Evolutionary conservation across 2,888 invertebrate genomes (phyloP).

Genomic region (Acanthosepion lycidas): DNA sequence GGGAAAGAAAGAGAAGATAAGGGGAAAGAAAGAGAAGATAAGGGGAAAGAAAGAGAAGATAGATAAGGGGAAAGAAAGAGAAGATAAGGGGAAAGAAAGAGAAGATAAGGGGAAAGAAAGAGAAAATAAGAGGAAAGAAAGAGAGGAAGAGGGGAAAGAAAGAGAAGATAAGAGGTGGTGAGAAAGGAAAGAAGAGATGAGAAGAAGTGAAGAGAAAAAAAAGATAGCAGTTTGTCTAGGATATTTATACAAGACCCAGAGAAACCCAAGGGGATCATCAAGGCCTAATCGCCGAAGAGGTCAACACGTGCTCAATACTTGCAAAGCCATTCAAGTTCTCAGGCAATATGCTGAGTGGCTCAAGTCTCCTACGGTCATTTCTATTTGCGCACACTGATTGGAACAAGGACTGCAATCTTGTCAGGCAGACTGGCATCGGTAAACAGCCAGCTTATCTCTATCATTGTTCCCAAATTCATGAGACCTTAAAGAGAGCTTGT

Average conservation of each 20-base stretch:
- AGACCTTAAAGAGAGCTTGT: background rate
- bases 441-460: background rate
- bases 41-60: accelerated
- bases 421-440: background rate
- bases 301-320: background rate
- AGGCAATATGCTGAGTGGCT: background rate
- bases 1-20: background rate
- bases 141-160: too few relatives aligned
- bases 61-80: background rate
- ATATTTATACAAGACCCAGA: too few relatives aligned
- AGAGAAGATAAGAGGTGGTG: background rate
- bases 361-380: background rate
- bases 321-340: background rate
- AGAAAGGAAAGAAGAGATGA: background rate
- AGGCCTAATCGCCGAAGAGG: background rate
- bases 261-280: too few relatives aligned
- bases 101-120: background rate
- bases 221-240: background rate
- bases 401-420: background rate
- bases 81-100: background rate
- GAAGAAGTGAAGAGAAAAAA: background rate
- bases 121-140: background rate
- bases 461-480: background rate
- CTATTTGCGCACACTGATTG: background rate
- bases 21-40: background rate